A percentile compares a stretch with the other conserved stretches of the same genome.
phyloP scores from a whole-genome alignment of 2,113 vertebrate genomes.

The Cacatua alba region DNA sequence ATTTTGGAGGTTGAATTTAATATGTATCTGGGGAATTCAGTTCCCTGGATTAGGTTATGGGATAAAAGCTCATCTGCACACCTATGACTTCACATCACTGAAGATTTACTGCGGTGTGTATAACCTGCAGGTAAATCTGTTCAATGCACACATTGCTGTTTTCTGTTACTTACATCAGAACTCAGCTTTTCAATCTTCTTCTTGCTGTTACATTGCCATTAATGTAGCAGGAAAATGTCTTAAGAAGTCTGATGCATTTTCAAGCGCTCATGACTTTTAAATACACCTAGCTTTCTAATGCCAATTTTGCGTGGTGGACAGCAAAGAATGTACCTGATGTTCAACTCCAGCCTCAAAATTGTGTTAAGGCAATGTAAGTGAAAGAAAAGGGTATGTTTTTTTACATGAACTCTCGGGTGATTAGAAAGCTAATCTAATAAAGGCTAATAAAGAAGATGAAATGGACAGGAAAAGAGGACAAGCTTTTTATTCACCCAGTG shows the following conservation, averaged over 20 bases:
- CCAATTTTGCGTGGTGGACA: not conserved
- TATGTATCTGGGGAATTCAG: not conserved
- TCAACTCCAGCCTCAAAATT: not conserved
- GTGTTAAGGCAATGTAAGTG: not conserved
- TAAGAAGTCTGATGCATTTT: not conserved
- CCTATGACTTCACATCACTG: not conserved
- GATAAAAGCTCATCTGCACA: not conserved
- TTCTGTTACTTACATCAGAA: not conserved
- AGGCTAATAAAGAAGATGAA: not conserved
- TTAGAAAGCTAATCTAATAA: not conserved
- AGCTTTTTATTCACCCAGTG: not conserved
- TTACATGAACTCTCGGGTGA: not conserved
- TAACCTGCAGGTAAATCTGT: not conserved
- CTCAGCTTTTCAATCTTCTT: not conserved
- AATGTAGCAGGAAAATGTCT: not conserved
- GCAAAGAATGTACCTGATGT: not conserved
- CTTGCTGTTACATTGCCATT: not conserved
- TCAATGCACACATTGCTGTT: fast-evolving
- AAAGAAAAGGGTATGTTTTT: not conserved
- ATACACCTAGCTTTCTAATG: not conserved
- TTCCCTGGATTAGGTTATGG: not conserved
- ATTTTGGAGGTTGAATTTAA: not conserved
- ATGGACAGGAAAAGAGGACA: not conserved
- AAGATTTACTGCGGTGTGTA: not conserved
- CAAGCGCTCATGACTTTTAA: not conserved